Evolutionary conservation across 2,113 vertebrate species (phyloP).

Genomic region (Sitta europaea): DNA sequence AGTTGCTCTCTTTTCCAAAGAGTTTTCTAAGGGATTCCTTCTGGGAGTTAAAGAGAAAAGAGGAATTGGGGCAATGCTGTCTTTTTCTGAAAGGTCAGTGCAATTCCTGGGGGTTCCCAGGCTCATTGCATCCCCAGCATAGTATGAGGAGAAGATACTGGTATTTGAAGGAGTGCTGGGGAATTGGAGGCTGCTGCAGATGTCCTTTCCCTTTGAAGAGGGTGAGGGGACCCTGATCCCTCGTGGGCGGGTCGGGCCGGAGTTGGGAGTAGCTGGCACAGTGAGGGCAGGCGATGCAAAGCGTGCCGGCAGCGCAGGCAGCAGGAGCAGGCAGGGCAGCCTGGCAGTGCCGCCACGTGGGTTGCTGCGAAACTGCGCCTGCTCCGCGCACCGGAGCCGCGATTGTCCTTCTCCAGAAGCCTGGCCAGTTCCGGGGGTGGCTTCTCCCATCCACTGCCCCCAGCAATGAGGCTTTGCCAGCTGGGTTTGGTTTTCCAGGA

Average conservation of each 20-base stretch:
- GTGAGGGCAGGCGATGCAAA: not conserved
- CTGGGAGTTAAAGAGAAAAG: not conserved
- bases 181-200: not conserved
- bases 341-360: conserved; percentile 26
- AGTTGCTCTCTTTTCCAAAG: not conserved
- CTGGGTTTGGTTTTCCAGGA: not conserved
- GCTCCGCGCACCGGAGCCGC: not conserved
- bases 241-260: accelerated
- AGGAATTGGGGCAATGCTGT: not conserved
- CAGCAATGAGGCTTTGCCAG: not conserved
- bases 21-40: not conserved
- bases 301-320: not conserved
- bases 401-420: not conserved
- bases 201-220: not conserved
- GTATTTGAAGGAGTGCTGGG: not conserved
- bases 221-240: accelerated
- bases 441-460: not conserved
- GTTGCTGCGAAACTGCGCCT: conserved; percentile 18
- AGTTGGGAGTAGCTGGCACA: not conserved
- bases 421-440: accelerated
- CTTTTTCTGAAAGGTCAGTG: not conserved
- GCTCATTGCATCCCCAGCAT: accelerated
- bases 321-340: not conserved
- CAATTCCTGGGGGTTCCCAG: not conserved
- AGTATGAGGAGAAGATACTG: not conserved